Base-by-base conservation (phyloP, 2,113 vertebrate species). In the Boulengeromyrus knoepffleri region DNA sequence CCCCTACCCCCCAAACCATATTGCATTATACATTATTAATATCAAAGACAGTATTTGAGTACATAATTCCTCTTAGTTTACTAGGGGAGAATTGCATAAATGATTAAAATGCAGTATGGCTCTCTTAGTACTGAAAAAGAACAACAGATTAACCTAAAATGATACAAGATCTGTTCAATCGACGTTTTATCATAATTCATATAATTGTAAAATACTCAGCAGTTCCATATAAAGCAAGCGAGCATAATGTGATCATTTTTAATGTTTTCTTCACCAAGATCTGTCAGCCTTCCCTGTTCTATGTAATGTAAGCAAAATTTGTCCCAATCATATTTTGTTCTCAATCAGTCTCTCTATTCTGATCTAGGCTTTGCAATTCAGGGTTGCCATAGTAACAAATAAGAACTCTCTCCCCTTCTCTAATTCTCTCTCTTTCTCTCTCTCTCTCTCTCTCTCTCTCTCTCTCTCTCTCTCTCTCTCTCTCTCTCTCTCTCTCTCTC, bases 11-110 rank as follows among this genome's bases (percentile, higher is more conserved):
- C 92, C 88, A 88, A 91, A 94, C 94, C 96, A 96, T 96, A 96
- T 95, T 96, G 96, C 94, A 93, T 94, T 94, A 95, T 96, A 84
- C 96, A 96, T 95, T 96, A 96, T 96, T 96, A 95, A 96, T 89
- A 90, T 86, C 89, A 88, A 85, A 91, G 91, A 88, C 91, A 39
- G 74, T 80, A 80, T 94, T 92, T 92, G 91, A 91, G 91, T 91
- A 92, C 93, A 94, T 95, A 94, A 93, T 94, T 92, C 93, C 90
- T 93, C 92, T 93, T 94, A 92, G 92, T 66, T 62, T 89, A 27
- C 53, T 47, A 27, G 77, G 62, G 50, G n/a, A 62, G 45, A 85
- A 46, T 19, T 27, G 47, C 74, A 89, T 89, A 62, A 85, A 89
- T 85, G n/a, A 58, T 85, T 89, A n/a, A 89, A 58, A 56, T 21